Evolutionary conservation across 2,888 invertebrate genomes (phyloP).

Genomic region (Julus scanicus): DNA sequence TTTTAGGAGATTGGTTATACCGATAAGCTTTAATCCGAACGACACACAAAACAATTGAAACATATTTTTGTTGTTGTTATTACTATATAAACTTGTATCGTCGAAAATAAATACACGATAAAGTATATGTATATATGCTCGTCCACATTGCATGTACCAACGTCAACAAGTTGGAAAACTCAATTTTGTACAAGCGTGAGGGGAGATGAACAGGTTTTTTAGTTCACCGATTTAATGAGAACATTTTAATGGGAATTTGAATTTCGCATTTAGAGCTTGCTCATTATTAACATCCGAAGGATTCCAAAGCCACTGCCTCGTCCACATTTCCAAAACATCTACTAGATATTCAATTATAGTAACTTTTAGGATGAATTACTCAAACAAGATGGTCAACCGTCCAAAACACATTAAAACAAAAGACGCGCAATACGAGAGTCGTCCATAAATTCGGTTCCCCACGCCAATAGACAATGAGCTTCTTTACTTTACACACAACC

Average conservation of each 20-base stretch:
- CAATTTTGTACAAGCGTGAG: not conserved
- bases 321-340: not conserved
- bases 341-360: not conserved
- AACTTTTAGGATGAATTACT: not conserved
- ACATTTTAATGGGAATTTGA: not conserved
- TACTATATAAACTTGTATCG: not conserved
- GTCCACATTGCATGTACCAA: not conserved
- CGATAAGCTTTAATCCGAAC: slow-evolving; percentile 10
- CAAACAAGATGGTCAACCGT: not conserved
- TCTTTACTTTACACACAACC: too few relatives aligned
- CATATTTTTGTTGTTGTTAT: not conserved
- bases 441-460: not conserved
- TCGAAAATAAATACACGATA: not conserved
- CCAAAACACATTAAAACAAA: not conserved
- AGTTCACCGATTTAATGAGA: not conserved
- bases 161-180: slow-evolving; percentile 39
- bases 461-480: not conserved
- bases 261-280: not conserved
- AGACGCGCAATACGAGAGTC: not conserved
- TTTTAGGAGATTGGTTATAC: not conserved
- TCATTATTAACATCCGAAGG: not conserved
- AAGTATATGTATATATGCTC: not conserved
- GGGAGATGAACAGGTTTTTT: slow-evolving; percentile 15
- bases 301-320: not conserved
- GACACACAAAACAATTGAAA: not conserved